Percentiles rank a stretch among this genome's conserved stretches.
These are phyloP conservation scores for Netelia virgata DNA, from an alignment of 2,888 invertebrate species.

Conservation along the genomic window DNA sequence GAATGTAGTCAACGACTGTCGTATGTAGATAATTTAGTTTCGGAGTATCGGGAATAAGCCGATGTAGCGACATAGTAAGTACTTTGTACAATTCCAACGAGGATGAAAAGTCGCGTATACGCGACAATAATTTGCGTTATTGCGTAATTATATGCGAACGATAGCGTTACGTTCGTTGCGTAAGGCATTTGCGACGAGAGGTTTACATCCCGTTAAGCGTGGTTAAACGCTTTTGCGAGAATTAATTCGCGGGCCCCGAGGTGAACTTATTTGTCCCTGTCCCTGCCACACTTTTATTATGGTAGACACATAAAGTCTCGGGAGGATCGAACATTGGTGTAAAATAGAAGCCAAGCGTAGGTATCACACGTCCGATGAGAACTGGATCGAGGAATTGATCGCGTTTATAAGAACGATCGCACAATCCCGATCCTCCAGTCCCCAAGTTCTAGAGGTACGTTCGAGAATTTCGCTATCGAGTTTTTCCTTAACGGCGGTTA, in stretches of 20 bases:
- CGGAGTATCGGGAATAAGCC: no score
- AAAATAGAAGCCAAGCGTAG: not conserved
- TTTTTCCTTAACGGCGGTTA: slow-evolving; percentile 56
- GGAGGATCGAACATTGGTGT: no score
- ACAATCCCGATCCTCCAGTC: slow-evolving; percentile 60
- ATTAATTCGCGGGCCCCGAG: slow-evolving; percentile 81
- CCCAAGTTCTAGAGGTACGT: slow-evolving; percentile 50
- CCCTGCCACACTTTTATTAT: slow-evolving; percentile 19
- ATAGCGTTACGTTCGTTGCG: slow-evolving; percentile 74
- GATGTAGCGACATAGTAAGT: no score
- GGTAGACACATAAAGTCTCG: not conserved
- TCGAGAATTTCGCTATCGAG: slow-evolving; percentile 63
- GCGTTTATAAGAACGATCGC: slow-evolving; percentile 65
- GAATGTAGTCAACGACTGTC: no score
- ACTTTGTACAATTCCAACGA: slow-evolving; percentile 7
- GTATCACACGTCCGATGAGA: not conserved
- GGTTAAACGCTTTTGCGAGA: slow-evolving; percentile 82
- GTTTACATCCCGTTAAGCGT: slow-evolving; percentile 78
- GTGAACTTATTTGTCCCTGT: slow-evolving; percentile 7
- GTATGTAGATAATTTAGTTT: no score
- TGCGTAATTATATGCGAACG: slow-evolving; percentile 80
- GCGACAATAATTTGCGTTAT: slow-evolving; percentile 77
- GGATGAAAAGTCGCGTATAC: slow-evolving; percentile 63
- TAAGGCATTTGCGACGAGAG: slow-evolving; percentile 72
- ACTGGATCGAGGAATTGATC: slow-evolving; percentile 61